A percentile compares a stretch with the other conserved stretches of the same genome.
Conservation (phyloP, 1,140 invertebrate genomes). For the Wiebesia pumilae region DNA sequence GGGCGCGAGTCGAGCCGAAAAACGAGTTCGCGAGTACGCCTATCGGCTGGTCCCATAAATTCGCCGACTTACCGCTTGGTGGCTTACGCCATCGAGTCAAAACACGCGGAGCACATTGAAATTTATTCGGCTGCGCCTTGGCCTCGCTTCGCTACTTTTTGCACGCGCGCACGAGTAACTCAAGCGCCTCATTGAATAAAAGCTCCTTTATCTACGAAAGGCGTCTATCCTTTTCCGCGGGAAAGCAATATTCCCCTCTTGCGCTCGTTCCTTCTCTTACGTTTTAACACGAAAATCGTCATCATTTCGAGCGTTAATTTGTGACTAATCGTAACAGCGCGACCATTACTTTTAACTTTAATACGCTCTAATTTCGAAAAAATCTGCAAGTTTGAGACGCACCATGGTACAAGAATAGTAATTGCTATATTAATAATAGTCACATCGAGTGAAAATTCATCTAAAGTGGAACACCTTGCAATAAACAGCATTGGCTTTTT, state of each 20-base stretch:
- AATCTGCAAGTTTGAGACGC: not conserved
- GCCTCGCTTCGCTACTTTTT: not conserved
- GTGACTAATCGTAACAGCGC: not conserved
- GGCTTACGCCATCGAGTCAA: not conserved
- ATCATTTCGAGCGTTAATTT: not conserved
- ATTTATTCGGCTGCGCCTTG: not conserved
- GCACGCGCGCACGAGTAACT: not conserved
- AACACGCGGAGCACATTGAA: slow-evolving; percentile 20
- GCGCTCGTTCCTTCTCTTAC: not conserved
- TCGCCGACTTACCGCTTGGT: slow-evolving; percentile 8
- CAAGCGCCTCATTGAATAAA: slow-evolving; percentile 5
- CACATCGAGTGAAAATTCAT: not conserved
- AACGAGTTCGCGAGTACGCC: not conserved
- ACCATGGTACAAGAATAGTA: not conserved
- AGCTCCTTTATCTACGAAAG: not conserved
- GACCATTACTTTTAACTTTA: not conserved
- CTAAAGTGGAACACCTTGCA: not conserved
- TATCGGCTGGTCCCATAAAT: slow-evolving; percentile 10
- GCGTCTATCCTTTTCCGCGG: not conserved
- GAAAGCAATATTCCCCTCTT: slow-evolving; percentile 1
- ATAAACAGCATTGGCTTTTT: not conserved
- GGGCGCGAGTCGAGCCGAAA: no score
- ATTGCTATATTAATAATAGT: not conserved
- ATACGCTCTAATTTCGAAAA: not conserved
- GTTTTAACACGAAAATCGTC: not conserved